These are phyloP conservation scores for Melinopterus prodromus DNA, from an alignment of 2,888 invertebrate genomes.

Conservation along the genomic window DNA sequence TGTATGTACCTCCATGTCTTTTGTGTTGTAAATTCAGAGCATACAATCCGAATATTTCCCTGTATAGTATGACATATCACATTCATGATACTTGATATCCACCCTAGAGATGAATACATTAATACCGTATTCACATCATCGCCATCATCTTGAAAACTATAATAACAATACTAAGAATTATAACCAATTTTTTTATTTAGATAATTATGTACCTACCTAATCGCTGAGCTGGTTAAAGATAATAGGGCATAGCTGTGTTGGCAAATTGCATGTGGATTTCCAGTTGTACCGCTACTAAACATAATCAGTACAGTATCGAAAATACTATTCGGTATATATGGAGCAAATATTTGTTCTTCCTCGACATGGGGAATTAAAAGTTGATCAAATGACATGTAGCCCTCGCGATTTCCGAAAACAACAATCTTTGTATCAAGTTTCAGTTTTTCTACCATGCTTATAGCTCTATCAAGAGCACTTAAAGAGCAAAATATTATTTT, in stretches of 20 bases:
- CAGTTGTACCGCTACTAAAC: conserved; percentile 40
- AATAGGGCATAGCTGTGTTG: neutral
- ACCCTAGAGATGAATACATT: neutral
- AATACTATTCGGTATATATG: conserved; percentile 28
- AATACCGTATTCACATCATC: neutral
- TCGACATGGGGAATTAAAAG: conserved; percentile 31
- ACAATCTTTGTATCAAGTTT: conserved; percentile 32
- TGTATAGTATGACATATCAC: neutral
- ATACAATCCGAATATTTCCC: conserved; percentile 16
- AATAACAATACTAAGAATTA: neutral
- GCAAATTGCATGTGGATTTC: conserved; percentile 45
- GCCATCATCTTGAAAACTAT: neutral
- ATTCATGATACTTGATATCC: conserved; percentile 14
- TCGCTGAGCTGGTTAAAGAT: neutral
- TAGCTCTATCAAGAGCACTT: conserved; percentile 32
- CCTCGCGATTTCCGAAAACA: conserved; percentile 36
- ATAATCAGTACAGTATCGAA: conserved; percentile 33
- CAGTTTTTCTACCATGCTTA: conserved; percentile 15
- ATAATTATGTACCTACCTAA: too few species aligned
- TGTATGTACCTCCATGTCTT: conserved; percentile 26
- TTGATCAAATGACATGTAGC: conserved; percentile 30
- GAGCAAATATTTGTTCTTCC: conserved; percentile 41
- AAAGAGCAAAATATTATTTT: conserved; percentile 39
- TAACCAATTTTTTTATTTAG: too few species aligned
- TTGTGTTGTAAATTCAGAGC: conserved; percentile 18